Percentiles rank a stretch among this genome's conserved stretches.
phyloP scores from a whole-genome alignment of 2,888 invertebrate species.

The Stomorhina lunata region DNA sequence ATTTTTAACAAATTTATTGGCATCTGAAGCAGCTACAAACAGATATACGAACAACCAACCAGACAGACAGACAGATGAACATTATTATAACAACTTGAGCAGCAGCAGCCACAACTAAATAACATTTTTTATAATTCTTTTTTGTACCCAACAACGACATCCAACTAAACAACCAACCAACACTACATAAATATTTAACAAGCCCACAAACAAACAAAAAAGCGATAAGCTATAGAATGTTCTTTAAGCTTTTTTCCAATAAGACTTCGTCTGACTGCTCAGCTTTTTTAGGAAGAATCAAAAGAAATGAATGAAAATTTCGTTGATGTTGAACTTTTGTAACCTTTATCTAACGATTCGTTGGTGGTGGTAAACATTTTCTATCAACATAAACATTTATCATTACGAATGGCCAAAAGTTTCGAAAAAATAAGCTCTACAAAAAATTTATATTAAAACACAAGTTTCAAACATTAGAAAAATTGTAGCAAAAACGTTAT shows the following conservation, averaged over 20 bases:
- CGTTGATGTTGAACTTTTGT: constrained; percentile 58
- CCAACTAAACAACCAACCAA: constrained; percentile 30
- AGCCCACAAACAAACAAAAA: not conserved
- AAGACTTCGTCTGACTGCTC: not conserved
- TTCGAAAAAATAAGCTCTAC: not conserved
- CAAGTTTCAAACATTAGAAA: constrained; percentile 3
- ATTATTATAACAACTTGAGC: not conserved
- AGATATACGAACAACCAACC: not conserved
- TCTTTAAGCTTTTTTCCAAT: not conserved
- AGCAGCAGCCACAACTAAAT: constrained; percentile 35
- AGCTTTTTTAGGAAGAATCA: too few relatives aligned
- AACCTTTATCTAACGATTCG: constrained; percentile 62
- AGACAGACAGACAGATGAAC: too few relatives aligned
- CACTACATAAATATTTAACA: constrained; percentile 35
- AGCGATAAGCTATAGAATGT: constrained; percentile 22
- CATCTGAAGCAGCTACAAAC: constrained; percentile 51
- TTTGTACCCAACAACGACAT: not conserved
- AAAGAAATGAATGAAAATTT: constrained; percentile 63
- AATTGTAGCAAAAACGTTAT: not conserved
- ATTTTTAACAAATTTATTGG: constrained; percentile 64
- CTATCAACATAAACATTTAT: constrained; percentile 66
- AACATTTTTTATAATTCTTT: constrained; percentile 4
- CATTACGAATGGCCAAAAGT: constrained; percentile 52
- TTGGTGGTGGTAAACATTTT: constrained; percentile 65
- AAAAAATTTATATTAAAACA: not conserved